phyloP scores from a whole-genome alignment of 92 coral and sea anemone genomes.

The Pocillopora grandis region DNA sequence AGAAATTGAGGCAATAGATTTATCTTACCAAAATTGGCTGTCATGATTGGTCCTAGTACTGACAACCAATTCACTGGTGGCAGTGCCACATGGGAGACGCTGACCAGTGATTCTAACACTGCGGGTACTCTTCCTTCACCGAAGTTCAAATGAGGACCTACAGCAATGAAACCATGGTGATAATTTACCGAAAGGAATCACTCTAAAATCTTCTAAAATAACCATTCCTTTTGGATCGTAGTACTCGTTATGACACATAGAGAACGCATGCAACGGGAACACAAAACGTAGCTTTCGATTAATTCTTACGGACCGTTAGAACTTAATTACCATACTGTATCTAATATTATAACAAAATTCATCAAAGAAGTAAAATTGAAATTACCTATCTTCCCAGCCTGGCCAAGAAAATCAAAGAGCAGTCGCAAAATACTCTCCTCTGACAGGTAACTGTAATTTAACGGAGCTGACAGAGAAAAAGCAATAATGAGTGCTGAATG shows the following conservation, averaged over 20 bases:
- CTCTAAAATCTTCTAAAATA: no score
- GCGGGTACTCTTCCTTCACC: slow-evolving; percentile 55
- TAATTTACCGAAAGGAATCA: no score
- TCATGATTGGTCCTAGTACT: slow-evolving; percentile 84
- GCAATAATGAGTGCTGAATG: no score
- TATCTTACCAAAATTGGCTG: slow-evolving; percentile 68
- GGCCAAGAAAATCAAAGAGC: slow-evolving; percentile 68
- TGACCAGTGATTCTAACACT: slow-evolving; percentile 70
- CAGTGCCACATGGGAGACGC: slow-evolving; percentile 64
- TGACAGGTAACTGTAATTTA: slow-evolving; percentile 77
- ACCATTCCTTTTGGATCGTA: no score
- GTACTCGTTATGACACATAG: no score
- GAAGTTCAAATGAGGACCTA: slow-evolving; percentile 59
- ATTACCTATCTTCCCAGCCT: slow-evolving; percentile 83
- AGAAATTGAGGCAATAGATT: neutral
- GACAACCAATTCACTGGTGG: slow-evolving; percentile 98
- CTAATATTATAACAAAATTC: no score
- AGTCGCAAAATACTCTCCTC: slow-evolving; percentile 72
- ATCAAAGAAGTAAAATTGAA: neutral
- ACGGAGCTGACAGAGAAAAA: slow-evolving; percentile 59
- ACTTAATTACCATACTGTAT: no score
- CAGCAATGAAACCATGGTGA: neutral
- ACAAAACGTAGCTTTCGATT: no score
- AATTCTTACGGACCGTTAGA: no score
- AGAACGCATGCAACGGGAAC: no score